Base-by-base conservation (phyloP, 2,888 invertebrate species). In the Parnassius glacialis region DNA sequence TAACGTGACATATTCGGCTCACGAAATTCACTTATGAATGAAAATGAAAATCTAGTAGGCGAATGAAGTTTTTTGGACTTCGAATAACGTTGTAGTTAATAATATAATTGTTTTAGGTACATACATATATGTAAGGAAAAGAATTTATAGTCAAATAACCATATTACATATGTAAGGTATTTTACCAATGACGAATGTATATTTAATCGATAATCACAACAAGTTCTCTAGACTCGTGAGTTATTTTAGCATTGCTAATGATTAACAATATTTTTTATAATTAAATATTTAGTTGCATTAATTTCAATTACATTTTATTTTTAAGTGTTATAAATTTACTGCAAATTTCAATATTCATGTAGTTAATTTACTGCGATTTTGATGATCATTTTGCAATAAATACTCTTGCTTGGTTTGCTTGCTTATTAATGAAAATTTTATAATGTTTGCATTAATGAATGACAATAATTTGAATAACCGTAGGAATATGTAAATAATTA, bases 401-500 rank as follows among this genome's bases (percentile, higher is more conserved):
- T 34, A 34, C 7, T 34, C 7, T 34, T 34, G 20, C 20, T 20
- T 20, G 20, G 2, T 34, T 34, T 34, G 5, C 7, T 34, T 34
- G 34, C 34, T 34, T 34, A 34, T 34, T 34, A 34, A 43, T 43
- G 10, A 10, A 43, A 43, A 43, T 43, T 43, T 11, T 43, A 11
- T 43, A 11, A 11, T 43, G 9, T 43, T 10, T 3, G 9, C 3
- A 43, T 43, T 43, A 11, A 80, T 81, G 83, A 69, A 74, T 72
- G 89, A 90, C 88, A 90, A 88, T 90, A 90, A 87, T 75, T 73
- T 73, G 74, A 74, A 85, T 77, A 83, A 80, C 83, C 74, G 76
- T 71, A 13, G 72, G 72, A 67, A 65, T 72, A 77, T 85, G 86
- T 87, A 86, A 72, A 83, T 85, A 86, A 74, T 76, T 73, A 72